Conservation (phyloP, 2,797 vertebrate genomes). For the Pempheris klunzingeri region DNA sequence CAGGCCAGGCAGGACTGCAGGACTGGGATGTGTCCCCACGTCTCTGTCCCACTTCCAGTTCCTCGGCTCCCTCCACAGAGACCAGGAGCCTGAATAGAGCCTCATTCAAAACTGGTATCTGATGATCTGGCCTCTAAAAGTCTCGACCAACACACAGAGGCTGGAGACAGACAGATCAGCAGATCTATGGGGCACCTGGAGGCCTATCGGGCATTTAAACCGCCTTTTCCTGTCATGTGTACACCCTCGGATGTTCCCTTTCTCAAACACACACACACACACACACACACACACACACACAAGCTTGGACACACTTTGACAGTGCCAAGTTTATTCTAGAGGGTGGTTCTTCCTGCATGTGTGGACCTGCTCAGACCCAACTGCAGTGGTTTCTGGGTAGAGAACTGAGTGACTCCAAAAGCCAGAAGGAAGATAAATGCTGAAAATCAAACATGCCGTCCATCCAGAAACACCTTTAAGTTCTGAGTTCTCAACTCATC, state of each 20-base stretch:
- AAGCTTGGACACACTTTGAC: conserved; percentile 31
- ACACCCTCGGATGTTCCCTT: conserved; percentile 5
- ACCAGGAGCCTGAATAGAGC: conserved; percentile 60
- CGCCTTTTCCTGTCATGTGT: conserved; percentile 18
- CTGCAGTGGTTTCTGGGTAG: conserved; percentile 21
- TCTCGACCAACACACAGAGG: conserved; percentile 18
- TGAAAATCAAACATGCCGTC: not conserved
- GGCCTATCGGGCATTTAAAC: conserved; percentile 17
- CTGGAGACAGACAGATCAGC: conserved; percentile 36
- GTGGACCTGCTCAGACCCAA: conserved; percentile 28
- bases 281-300: no score
- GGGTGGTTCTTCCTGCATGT: conserved; percentile 23
- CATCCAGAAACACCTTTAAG: not conserved
- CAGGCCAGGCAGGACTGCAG: conserved; percentile 53
- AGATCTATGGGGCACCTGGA: conserved; percentile 44
- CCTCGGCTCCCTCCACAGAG: conserved; percentile 60
- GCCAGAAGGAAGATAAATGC: not conserved
- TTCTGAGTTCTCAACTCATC: conserved; percentile 1
- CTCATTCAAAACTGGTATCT: conserved; percentile 64
- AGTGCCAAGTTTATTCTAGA: conserved; percentile 27
- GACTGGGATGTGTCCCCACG: conserved; percentile 48
- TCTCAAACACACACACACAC: conserved; percentile 30
- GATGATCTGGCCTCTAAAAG: conserved; percentile 53
- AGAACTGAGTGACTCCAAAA: not conserved
- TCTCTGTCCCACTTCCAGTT: conserved; percentile 70